Evolutionary conservation across 2,888 invertebrate genomes (phyloP).

Genomic region (Trachelus stipa): DNA sequence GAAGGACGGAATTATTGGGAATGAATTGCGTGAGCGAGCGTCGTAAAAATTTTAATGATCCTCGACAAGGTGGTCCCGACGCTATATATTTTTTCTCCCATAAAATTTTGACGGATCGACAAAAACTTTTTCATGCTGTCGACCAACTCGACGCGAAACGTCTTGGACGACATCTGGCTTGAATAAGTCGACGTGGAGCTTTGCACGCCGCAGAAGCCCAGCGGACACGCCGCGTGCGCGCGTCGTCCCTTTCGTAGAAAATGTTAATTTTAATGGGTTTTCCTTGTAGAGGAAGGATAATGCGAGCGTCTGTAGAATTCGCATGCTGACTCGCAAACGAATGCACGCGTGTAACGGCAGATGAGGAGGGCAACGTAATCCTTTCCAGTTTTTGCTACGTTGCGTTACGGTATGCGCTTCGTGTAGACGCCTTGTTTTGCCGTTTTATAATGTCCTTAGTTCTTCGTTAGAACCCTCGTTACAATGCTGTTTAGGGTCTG

Average conservation of each 20-base stretch:
- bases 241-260: conserved; percentile 4
- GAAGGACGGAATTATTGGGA: neutral
- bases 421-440: conserved; percentile 20
- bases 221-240: neutral
- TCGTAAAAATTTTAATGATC: neutral
- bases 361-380: conserved; percentile 23
- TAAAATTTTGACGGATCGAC: neutral
- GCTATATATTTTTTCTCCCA: neutral
- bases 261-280: conserved; percentile 6
- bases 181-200: neutral
- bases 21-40: neutral
- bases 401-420: conserved; percentile 37
- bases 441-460: conserved; percentile 40
- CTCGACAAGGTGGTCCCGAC: neutral
- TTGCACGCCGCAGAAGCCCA: neutral
- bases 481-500: conserved; percentile 8
- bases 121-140: neutral
- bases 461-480: conserved; percentile 14
- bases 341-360: conserved; percentile 7
- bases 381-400: conserved; percentile 45
- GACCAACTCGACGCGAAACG: neutral
- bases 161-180: neutral
- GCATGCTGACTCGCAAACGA: neutral
- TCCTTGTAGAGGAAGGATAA: conserved; percentile 6
- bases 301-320: neutral